Evolutionary conservation across 2,888 invertebrate genomes (phyloP).

Genomic region (Agrochola lychnidis): DNA sequence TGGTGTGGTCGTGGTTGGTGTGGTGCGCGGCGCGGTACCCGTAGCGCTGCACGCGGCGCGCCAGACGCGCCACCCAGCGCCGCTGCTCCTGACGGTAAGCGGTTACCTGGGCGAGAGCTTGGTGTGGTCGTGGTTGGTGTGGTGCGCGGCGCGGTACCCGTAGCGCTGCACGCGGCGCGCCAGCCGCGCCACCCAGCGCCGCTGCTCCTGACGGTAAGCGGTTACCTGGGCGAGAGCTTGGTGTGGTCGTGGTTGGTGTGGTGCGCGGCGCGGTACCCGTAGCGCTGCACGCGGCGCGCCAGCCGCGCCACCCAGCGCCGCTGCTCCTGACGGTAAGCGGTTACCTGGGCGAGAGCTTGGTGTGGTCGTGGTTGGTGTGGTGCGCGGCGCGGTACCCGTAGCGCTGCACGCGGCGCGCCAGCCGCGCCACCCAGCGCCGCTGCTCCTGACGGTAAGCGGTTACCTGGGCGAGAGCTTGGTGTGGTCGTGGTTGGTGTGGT

Average conservation of each 20-base stretch:
- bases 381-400: slow-evolving; percentile 94
- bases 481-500: slow-evolving; percentile 78
- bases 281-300: slow-evolving; percentile 95
- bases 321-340: slow-evolving; percentile 83
- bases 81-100: no score
- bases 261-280: slow-evolving; percentile 98
- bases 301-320: no score
- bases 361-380: slow-evolving; percentile 80
- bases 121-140: slow-evolving; percentile 83
- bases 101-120: slow-evolving; percentile 75
- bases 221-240: slow-evolving; percentile 82
- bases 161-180: slow-evolving; percentile 95
- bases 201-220: slow-evolving; percentile 82
- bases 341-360: slow-evolving; percentile 75
- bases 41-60: no score
- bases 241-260: slow-evolving; percentile 78
- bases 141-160: slow-evolving; percentile 98
- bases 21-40: no score
- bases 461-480: slow-evolving; percentile 86
- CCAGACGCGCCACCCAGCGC: no score
- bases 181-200: slow-evolving; percentile 92
- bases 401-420: slow-evolving; percentile 7
- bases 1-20: no score
- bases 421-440: slow-evolving; percentile 75
- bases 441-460: slow-evolving; percentile 86